Conservation (phyloP, 2,888 invertebrate genomes). For the Didymodactylos carnosus region DNA sequence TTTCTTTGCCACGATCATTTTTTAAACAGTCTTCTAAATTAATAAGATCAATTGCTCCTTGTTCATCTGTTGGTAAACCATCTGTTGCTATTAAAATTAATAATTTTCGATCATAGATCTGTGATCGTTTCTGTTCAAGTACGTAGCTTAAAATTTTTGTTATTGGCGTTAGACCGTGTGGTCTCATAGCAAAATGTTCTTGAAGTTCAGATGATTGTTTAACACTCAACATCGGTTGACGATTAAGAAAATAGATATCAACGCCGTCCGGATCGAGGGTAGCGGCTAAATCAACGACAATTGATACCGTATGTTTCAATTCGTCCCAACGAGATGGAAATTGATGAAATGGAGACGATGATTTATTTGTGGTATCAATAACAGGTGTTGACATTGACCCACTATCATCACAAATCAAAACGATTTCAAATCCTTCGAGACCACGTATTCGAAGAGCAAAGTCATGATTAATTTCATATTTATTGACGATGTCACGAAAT, state of each 20-base stretch:
- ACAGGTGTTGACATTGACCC: slow-evolving; percentile 7
- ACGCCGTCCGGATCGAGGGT: slow-evolving; percentile 4
- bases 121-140: background rate
- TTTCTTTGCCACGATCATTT: background rate
- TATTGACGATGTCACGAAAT: slow-evolving; percentile 1
- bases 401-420: slow-evolving; percentile 10
- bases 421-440: slow-evolving; percentile 5
- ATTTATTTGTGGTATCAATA: background rate
- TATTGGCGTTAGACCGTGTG: slow-evolving; percentile 6
- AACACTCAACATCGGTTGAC: background rate
- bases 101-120: slow-evolving; percentile 2
- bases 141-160: background rate
- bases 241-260: slow-evolving; percentile 12
- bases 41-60: slow-evolving; percentile 1
- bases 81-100: slow-evolving; percentile 10
- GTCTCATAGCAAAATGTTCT: background rate
- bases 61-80: slow-evolving; percentile 12
- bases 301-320: slow-evolving; percentile 2
- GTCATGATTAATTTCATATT: slow-evolving; percentile 9
- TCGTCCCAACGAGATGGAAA: slow-evolving; percentile 11
- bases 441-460: slow-evolving; percentile 1
- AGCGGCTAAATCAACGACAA: slow-evolving; percentile 7
- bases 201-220: background rate
- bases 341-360: background rate
- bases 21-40: background rate